Conservation (phyloP, 2,888 invertebrate genomes). For the Cryptus viduatorius region DNA sequence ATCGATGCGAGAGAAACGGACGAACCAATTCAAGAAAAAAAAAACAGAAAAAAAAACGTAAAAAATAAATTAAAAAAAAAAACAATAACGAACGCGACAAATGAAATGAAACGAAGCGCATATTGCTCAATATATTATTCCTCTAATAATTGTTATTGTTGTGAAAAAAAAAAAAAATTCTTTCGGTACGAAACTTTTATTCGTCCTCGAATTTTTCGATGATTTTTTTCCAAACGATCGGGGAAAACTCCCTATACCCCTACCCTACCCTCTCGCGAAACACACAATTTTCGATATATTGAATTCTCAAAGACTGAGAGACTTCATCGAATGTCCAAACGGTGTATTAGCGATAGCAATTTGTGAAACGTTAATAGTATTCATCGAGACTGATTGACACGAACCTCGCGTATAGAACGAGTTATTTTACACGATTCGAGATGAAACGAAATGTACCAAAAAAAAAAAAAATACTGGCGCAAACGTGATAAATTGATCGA, state of each 20-base stretch:
- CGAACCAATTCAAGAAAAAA: neutral
- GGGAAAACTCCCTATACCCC: conserved; percentile 21
- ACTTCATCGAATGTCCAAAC: conserved; percentile 69
- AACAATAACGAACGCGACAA: conserved; percentile 30
- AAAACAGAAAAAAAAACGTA: neutral
- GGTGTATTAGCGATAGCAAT: conserved; percentile 42
- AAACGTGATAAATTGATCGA: conserved; percentile 23
- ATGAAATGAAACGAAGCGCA: conserved; percentile 47
- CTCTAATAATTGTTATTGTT: conserved; percentile 50
- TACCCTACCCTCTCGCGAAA: neutral
- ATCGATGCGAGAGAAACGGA: conserved; percentile 28
- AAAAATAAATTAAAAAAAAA: conserved; percentile 21
- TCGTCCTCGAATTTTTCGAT: conserved; percentile 60
- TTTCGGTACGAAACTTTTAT: conserved; percentile 57
- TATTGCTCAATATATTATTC: conserved; percentile 66
- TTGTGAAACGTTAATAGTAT: conserved; percentile 67
- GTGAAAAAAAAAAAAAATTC: conserved; percentile 27
- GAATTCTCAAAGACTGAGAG: conserved; percentile 76
- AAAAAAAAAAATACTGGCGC: conserved; percentile 61
- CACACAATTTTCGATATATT: conserved; percentile 68
- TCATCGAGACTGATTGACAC: conserved; percentile 59
- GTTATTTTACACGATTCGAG: conserved; percentile 58
- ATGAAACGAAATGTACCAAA: conserved; percentile 59
- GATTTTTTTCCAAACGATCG: conserved; percentile 45
- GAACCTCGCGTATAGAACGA: conserved; percentile 37